Percentiles rank a stretch among this genome's conserved stretches.
Evolutionary conservation across 2,113 vertebrate genomes (phyloP).

Genomic region (Sclerurus mexicanus): DNA sequence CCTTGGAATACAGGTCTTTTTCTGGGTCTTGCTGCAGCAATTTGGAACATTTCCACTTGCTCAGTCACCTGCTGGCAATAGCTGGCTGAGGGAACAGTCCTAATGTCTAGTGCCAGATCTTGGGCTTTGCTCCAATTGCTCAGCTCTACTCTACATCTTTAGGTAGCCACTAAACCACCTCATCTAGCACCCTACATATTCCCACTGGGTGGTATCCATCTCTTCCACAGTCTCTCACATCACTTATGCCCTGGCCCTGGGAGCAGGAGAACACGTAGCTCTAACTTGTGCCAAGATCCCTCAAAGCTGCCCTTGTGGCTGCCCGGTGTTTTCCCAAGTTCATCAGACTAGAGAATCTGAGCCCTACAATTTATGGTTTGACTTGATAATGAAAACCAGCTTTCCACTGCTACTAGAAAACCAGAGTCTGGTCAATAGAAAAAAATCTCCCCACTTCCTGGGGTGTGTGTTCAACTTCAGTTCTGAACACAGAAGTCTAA

Average conservation of each 20-base stretch:
- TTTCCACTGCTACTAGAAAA: neutral
- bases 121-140: neutral
- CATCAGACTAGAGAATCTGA: neutral
- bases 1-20: neutral
- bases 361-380: neutral
- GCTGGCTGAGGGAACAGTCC: neutral
- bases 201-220: neutral
- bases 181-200: neutral
- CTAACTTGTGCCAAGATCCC: neutral
- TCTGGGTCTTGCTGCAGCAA: neutral
- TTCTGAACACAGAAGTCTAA: neutral
- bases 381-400: neutral
- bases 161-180: neutral
- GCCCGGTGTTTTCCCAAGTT: neutral
- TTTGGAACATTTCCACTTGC: neutral
- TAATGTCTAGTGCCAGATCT: neutral
- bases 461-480: neutral
- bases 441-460: neutral
- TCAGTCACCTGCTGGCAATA: neutral
- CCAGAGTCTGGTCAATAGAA: neutral
- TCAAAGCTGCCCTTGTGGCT: neutral
- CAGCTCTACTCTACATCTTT: neutral
- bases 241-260: neutral
- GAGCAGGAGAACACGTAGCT: neutral
- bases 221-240: neutral